Base-by-base conservation (phyloP, 2,113 vertebrate species). In the Murina feae region DNA sequence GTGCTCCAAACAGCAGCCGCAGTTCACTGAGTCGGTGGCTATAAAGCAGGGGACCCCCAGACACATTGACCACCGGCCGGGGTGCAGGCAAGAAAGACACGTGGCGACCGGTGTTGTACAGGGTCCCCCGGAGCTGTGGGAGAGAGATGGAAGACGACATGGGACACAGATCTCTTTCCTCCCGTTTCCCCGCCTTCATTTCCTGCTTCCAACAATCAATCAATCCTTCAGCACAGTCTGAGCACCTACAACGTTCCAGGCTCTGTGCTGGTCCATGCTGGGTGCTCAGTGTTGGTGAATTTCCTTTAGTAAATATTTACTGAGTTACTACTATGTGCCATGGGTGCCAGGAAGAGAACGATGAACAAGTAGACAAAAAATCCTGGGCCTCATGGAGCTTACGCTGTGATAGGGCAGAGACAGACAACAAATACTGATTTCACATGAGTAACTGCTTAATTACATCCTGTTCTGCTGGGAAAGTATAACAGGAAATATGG, bases 11-110 rank as follows among this genome's bases (percentile, higher is more conserved):
- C 6, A 98, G 97, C 44, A 98, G 87, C 20, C 98, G 96, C 6
- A 98, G 87, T 84, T 98, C 98, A 20, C 98, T 98, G 75, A 98
- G 97, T 23, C 97, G 97, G 91, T 98, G 98, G 75, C 98, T 98
- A 6, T 98, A 98, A 14, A 98, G 97, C n/a, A 98, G 97, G 51
- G 98, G 98, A 1, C 98, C 98, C n/a, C 98, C 98, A 32, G 98
- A 98, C 65, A 98, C 97, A 9, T 98, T 98, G 60, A 98, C 98
- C 96, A 98, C 96, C 0, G 97, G 98, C 60, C 97, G 96, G 13
- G 97, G 93, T 4, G 98, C 98, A 79, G 98, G 97, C 12, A 98
- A 97, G 44, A 98, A 98, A 49, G 98, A 98, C 37, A 98, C 98
- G 0, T 98, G 98, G 25, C 98, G 97, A 9, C 98, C 98, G 0